Percentiles rank a stretch among this genome's conserved stretches.
These are phyloP conservation scores for Macrosiphum euphorbiae DNA, from an alignment of 2,888 invertebrate genomes.

Conservation along the genomic window DNA sequence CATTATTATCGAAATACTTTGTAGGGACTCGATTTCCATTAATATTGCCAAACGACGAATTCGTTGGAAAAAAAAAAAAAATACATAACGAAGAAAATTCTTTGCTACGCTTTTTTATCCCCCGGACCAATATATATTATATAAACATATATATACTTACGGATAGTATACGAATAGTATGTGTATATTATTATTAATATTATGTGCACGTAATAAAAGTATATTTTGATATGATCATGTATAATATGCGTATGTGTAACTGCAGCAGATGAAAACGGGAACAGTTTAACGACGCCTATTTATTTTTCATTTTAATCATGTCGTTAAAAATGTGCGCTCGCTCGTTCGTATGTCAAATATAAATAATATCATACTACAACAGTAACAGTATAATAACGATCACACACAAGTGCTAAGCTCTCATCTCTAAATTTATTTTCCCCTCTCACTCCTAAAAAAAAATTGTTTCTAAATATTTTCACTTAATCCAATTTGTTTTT, in stretches of 20 bases:
- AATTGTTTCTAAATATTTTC: background rate
- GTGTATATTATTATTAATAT: background rate
- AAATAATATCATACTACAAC: background rate
- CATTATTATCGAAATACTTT: constrained; percentile 46
- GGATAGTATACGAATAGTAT: background rate
- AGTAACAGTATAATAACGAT: background rate
- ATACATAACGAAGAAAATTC: background rate
- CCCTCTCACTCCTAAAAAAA: background rate
- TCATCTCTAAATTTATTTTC: background rate
- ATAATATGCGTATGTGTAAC: background rate
- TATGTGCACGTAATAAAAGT: background rate
- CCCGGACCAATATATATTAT: background rate
- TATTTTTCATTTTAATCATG: constrained; percentile 13
- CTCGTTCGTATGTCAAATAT: background rate
- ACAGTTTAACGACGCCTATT: background rate
- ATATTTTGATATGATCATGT: background rate
- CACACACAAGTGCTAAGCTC: background rate
- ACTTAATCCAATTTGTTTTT: background rate
- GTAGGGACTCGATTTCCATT: constrained; percentile 40
- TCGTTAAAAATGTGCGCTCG: background rate
- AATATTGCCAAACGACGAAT: constrained; percentile 37
- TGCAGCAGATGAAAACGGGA: background rate
- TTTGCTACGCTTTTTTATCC: background rate
- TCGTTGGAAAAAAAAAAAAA: background rate
- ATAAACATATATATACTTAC: background rate